Conservation (phyloP, 2,888 invertebrate genomes). For the Nomada lathburiana region DNA sequence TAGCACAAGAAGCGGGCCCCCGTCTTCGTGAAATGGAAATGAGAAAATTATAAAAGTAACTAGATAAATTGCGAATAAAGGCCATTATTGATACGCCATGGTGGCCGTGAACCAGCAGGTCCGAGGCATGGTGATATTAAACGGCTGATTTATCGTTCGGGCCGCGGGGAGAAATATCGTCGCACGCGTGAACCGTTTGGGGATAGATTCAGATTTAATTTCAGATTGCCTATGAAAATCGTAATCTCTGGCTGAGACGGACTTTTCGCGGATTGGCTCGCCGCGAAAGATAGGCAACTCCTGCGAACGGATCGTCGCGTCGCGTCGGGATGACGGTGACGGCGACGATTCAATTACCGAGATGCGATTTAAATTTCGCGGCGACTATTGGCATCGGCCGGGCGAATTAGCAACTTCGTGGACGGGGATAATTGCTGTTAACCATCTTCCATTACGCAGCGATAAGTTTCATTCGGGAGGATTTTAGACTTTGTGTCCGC, state of each 20-base stretch:
- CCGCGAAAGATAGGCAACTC: conserved; percentile 41
- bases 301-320: conserved; percentile 19
- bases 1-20: conserved; percentile 72
- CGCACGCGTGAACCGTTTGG: conserved; percentile 16
- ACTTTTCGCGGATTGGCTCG: neutral
- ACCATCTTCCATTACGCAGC: neutral
- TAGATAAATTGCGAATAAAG: conserved; percentile 80
- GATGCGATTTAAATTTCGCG: conserved; percentile 34
- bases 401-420: conserved; percentile 2
- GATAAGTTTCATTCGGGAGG: neutral
- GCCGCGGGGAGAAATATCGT: conserved; percentile 16
- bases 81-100: conserved; percentile 77
- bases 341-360: conserved; percentile 44
- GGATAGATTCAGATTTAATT: conserved; percentile 47
- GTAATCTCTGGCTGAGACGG: conserved; percentile 27
- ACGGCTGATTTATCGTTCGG: conserved; percentile 56
- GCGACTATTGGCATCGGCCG: conserved; percentile 12
- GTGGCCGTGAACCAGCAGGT: conserved; percentile 43
- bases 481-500: neutral
- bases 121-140: conserved; percentile 58
- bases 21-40: conserved; percentile 79
- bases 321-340: neutral
- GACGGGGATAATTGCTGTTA: conserved; percentile 10
- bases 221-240: conserved; percentile 47
- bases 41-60: conserved; percentile 81